Evolutionary conservation across 1,140 invertebrate species (phyloP).

Genomic region (Spodoptera litura): DNA sequence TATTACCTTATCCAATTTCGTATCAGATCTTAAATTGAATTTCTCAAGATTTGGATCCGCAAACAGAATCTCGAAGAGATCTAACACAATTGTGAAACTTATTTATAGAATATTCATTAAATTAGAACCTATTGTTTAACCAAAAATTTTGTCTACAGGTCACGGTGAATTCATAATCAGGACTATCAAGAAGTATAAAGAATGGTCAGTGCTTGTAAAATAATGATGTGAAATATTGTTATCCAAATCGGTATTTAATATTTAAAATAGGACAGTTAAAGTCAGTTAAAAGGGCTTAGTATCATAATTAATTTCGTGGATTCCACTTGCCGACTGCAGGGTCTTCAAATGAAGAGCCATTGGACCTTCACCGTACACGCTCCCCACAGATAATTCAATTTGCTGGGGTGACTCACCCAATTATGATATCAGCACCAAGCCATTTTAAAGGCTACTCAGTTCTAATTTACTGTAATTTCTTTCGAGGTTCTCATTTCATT

Average conservation of each 20-base stretch:
- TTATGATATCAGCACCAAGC: conserved; percentile 52
- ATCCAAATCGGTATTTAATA: not conserved
- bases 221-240: not conserved
- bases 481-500: conserved; percentile 39
- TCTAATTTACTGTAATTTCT: conserved; percentile 52
- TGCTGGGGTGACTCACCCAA: conserved; percentile 45
- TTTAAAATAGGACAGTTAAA: not conserved
- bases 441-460: conserved; percentile 50
- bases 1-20: conserved; percentile 14
- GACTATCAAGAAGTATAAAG: too few relatives aligned
- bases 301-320: conserved; percentile 34
- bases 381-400: conserved; percentile 55
- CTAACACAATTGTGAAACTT: too few relatives aligned
- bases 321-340: conserved; percentile 39
- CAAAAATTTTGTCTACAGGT: too few relatives aligned
- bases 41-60: not conserved
- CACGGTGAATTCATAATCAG: too few relatives aligned
- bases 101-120: too few relatives aligned
- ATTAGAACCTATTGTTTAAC: too few relatives aligned
- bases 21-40: conserved; percentile 22
- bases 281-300: not conserved
- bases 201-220: not conserved
- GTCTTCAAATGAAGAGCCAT: conserved; percentile 48
- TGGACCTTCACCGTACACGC: conserved; percentile 30
- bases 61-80: not conserved